These are phyloP conservation scores for Caretta caretta DNA, from an alignment of 2,113 vertebrate genomes.

Conservation along the genomic window DNA sequence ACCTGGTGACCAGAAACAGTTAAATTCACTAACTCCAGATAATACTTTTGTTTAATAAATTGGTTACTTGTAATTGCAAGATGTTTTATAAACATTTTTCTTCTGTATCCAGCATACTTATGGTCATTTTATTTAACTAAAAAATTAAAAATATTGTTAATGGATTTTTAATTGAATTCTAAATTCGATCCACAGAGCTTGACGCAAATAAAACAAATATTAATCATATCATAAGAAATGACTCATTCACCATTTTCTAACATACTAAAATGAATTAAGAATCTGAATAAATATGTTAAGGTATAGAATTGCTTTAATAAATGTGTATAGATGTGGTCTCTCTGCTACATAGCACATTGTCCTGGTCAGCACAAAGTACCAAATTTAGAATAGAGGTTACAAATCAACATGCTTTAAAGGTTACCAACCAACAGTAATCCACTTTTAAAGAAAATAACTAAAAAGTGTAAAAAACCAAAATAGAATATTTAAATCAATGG, in stretches of 20 bases:
- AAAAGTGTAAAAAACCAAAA: not conserved
- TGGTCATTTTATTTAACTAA: not conserved
- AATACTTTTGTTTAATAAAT: not conserved
- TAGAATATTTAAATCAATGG: not conserved
- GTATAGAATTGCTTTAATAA: not conserved
- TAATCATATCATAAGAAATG: not conserved
- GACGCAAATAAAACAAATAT: not conserved
- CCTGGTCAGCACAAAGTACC: not conserved
- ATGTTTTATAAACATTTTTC: not conserved
- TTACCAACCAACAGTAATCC: not conserved
- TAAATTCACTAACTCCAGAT: not conserved
- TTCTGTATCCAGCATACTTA: not conserved
- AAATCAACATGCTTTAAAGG: not conserved
- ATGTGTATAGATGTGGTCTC: not conserved
- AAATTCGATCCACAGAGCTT: not conserved
- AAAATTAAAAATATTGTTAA: not conserved
- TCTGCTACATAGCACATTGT: not conserved
- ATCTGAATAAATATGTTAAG: not conserved
- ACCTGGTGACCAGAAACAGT: not conserved
- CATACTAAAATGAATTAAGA: not conserved
- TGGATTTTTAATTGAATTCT: not conserved
- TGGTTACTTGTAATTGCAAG: not conserved
- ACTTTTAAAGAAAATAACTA: not conserved
- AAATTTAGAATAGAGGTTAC: not conserved
- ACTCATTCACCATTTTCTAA: not conserved